Conservation (phyloP, 2,113 vertebrate genomes). For the Felis chaus region DNA sequence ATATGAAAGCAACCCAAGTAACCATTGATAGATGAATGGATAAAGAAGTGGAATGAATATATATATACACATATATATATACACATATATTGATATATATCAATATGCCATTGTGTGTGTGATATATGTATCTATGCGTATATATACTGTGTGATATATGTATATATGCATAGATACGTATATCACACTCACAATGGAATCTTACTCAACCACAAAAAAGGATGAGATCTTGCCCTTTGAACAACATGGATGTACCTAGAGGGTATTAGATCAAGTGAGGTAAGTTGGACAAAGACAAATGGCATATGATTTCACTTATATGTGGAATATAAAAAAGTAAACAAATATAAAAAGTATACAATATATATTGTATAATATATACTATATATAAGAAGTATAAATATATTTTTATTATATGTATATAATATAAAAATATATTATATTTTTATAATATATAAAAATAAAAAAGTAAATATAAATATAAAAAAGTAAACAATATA, state of each 20-base stretch:
- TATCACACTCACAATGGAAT: neutral
- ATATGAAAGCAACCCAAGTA: neutral
- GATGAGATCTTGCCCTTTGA: neutral
- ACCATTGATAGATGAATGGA: neutral
- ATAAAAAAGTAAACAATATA: no score
- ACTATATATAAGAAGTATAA: no score
- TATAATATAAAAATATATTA: no score
- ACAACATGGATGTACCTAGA: neutral
- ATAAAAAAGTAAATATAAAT: no score
- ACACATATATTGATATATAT: neutral
- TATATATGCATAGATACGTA: neutral
- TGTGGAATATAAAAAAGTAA: neutral
- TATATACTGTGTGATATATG: no score
- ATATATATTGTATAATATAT: no score
- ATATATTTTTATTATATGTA: no score
- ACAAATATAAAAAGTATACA: neutral
- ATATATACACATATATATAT: rapidly evolving
- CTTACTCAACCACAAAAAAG: neutral
- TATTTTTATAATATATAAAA: no score
- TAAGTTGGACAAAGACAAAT: neutral
- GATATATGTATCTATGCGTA: no score
- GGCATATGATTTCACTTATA: neutral
- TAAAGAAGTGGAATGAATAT: neutral
- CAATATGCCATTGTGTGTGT: no score
- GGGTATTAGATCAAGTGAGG: neutral